Base-by-base conservation (phyloP, 2,113 vertebrate genomes). In the Acrocephalus arundinaceus region DNA sequence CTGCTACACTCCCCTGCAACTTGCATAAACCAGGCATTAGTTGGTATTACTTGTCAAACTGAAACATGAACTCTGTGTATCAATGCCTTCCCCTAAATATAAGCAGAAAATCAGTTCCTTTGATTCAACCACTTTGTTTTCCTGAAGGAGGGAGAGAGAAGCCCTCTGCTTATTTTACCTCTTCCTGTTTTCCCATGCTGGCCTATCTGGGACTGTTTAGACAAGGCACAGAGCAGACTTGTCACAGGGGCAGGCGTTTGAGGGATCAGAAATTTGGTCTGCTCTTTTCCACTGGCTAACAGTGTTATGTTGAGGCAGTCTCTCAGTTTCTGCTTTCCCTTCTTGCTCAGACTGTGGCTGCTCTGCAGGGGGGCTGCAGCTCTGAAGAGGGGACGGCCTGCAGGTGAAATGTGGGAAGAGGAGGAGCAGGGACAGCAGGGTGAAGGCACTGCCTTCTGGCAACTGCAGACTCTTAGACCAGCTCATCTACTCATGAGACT, bases 91-190 rank as follows among this genome's bases (percentile, higher is more conserved):
- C 35, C 68, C 80, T n/a, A 74, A 94, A 75, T 15, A 19, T 31
- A 93, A 78, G 52, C 86, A 67, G 80, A 90, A 91, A 81, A 84
- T 55, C 61, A 72, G 43, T 8, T 87, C 41, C 80, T 94, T 94
- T 93, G 80, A 89, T 68, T 48, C 81, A 31, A 61, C 23, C 30
- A 10, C 27, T 78, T 87, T 76, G 54, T 72, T 86, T 92, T 57
- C 37, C 45, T 72, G 58, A 85, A 77, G 45, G 46, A 79, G 52
- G 54, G 58, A 90, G 63, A 63, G 61, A 87, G 79, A 73, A 80
- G 7, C 20, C 15, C 20, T 76, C 18, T 72, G 88, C 75, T 97
- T 93, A 90, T 85, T 93, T 87, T 73, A 77, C n/a, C 30, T 70
- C 74, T 90, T 95, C 87, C 93, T 90, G 61, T 85, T 90, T 93